Base-by-base conservation (phyloP, 2,888 invertebrate species). In the Mythimna lalbum region DNA sequence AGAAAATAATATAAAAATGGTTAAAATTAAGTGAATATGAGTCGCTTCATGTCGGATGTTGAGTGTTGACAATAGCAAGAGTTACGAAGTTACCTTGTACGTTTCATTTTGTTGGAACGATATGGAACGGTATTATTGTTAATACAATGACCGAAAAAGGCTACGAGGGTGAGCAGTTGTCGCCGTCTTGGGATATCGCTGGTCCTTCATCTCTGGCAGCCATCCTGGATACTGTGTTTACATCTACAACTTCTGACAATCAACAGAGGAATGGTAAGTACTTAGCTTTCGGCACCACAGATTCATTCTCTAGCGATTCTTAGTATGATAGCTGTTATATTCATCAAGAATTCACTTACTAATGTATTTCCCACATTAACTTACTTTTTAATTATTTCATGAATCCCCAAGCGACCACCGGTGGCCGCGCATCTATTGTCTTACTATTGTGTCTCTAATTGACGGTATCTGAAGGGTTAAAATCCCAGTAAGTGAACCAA, bases 161-260 rank as follows among this genome's bases (percentile, higher is more conserved):
- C 61, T 93, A 89, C 80, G 93, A 92, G 73, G 92, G 93, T 73
- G 93, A 94, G 61, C 93, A 91, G 69, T 89, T 93, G 47, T 89
- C 93, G 72, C 89, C 94, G 65, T 90, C 94, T 64, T 96, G 96
- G 95, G 94, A 95, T 86, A 89, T 94, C 76, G 93, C 95, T 73
- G 95, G 94, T 33, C 94, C 94, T 67, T 95, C 97, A 65, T 97
- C 97, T 14, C 87, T 97, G 81, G 97, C 96, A 64, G 97, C 97
- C 89, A 97, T 97, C 88, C 94, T 97, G 81, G 97, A 97, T 88
- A 96, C 97, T 75, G 97, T 97, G 75, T 97, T 97, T 88, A 96
- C 97, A 77, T 96, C 97, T 74, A 95, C 96, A 70, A 95, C 96
- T 61, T 91, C 93, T 78, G 94, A 94, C 77, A 92, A 85, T 85